phyloP scores from a whole-genome alignment of 2,888 invertebrate genomes.

The Dioctria rufipes region DNA sequence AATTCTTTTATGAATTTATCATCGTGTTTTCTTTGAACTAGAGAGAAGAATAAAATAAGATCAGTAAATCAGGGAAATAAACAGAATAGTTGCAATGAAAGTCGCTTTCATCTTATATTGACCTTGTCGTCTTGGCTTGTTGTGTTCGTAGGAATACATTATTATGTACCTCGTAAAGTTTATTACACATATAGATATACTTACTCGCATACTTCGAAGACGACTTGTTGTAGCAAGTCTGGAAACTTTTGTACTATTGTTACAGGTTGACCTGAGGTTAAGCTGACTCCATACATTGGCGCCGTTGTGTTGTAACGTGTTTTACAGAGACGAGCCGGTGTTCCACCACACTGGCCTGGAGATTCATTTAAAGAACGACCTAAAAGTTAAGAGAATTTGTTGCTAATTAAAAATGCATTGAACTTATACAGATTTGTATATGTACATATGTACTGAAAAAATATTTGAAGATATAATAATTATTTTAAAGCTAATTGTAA shows the following conservation, averaged over 20 bases:
- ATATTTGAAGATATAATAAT: too few relatives aligned
- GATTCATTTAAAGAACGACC: constrained; percentile 69
- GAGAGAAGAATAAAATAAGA: constrained; percentile 48
- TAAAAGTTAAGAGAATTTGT: constrained; percentile 59
- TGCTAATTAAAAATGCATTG: too few relatives aligned
- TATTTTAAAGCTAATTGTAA: too few relatives aligned
- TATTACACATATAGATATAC: constrained; percentile 67
- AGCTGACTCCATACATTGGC: constrained; percentile 94
- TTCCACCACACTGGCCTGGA: constrained; percentile 73
- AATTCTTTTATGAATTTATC: constrained; percentile 38
- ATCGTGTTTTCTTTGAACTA: constrained; percentile 15
- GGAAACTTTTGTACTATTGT: constrained; percentile 96
- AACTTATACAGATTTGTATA: too few relatives aligned
- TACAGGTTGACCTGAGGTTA: constrained; percentile 93
- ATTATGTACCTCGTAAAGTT: too few relatives aligned
- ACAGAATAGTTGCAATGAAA: constrained; percentile 57
- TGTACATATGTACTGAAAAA: too few relatives aligned
- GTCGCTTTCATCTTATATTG: constrained; percentile 50
- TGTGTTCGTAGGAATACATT: too few relatives aligned
- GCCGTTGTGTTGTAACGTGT: constrained; percentile 94
- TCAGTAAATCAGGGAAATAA: constrained; percentile 59
- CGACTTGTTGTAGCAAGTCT: constrained; percentile 91
- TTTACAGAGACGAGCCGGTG: constrained; percentile 85
- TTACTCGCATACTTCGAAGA: constrained; percentile 94
- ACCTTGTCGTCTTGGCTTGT: constrained; percentile 2